These are phyloP conservation scores for Lordiphosa andalusiaca DNA, from an alignment of 2,888 invertebrate genomes.

Conservation along the genomic window DNA sequence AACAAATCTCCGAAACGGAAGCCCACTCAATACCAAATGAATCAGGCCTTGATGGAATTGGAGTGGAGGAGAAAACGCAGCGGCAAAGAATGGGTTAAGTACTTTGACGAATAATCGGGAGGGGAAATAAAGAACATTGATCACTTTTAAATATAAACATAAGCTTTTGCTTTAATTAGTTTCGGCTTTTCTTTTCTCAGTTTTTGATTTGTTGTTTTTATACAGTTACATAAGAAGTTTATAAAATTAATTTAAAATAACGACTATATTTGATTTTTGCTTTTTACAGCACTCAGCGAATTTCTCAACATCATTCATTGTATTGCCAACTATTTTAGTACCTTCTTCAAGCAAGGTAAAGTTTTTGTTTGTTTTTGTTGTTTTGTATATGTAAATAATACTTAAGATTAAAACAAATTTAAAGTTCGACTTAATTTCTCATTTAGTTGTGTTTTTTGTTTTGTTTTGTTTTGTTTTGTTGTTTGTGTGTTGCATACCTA, in stretches of 20 bases:
- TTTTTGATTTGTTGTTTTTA: slow-evolving; percentile 35
- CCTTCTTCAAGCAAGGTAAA: slow-evolving; percentile 44
- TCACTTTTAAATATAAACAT: slow-evolving; percentile 32
- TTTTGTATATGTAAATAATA: slow-evolving; percentile 66
- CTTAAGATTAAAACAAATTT: slow-evolving; percentile 71
- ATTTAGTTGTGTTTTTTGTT: slow-evolving; percentile 35
- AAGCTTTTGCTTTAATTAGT: slow-evolving; percentile 45
- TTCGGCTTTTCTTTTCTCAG: slow-evolving; percentile 35
- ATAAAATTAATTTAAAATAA: slow-evolving; percentile 65
- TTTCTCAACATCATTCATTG: slow-evolving; percentile 21
- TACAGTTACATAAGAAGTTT: slow-evolving; percentile 50
- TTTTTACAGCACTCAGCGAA: slow-evolving; percentile 63
- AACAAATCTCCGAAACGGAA: not conserved
- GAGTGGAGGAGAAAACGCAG: too few species aligned
- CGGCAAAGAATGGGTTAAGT: not conserved
- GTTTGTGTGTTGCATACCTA: slow-evolving; percentile 41
- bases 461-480: too few species aligned
- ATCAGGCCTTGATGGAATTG: too few species aligned
- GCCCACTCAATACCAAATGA: not conserved
- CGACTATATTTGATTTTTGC: slow-evolving; percentile 73
- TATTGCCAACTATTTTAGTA: slow-evolving; percentile 24
- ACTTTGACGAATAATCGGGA: not conserved
- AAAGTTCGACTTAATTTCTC: slow-evolving; percentile 70
- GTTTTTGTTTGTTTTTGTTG: slow-evolving; percentile 18
- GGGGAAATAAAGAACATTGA: not conserved